Evolutionary conservation across 2,113 vertebrate genomes (phyloP), one percentile per base, ranked within the genome.

Genomic region (Cephalopholis sonnerati): DNA sequence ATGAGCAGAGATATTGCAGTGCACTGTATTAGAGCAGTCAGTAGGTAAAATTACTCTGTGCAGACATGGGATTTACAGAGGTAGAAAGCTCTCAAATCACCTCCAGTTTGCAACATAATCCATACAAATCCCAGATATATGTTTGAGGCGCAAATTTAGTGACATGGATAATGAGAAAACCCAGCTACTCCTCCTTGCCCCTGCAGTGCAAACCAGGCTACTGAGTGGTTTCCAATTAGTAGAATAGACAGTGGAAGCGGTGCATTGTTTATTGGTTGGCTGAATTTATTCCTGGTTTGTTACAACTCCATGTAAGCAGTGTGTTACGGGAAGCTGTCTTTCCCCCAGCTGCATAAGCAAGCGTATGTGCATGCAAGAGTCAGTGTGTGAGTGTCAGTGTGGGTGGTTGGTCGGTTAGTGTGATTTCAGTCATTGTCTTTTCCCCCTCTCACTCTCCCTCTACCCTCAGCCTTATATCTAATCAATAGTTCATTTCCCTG

Each of bases 401-500:
- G 54, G 65, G 64, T 16, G 36, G 50, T 20, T 73, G n/a, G 50
- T n/a, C 69, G n/a, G 46, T 71, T 74, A 62, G 16, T 83, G 69
- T 13, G 77, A 65, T 87, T 83, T 70, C 57, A 70, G 20, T 82
- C 78, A 53, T 24, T 64, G n/a, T 57, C 9, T 82, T 67, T 41
- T 57, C 10, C 6, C 39, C 9, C 39, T 39, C 3, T 17, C 22
- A 7, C 8, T 41, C 59, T 18, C 32, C 58, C 57, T 62, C 57
- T 16, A 7, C 53, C 22, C 20, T 29, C 16, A 59, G 59, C 51
- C 39, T 79, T 66, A 44, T 87, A 84, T 87, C 48, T 74, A 91
- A 94, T 93, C 90, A 82, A 92, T 93, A 93, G 84, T 91, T 93
- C 61, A 93, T 92, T 92, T 94, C 89, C 85, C 6, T 74, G 71